These are phyloP conservation scores for Philantomba maxwellii DNA, from an alignment of 2,113 vertebrate genomes.

Conservation along the genomic window DNA sequence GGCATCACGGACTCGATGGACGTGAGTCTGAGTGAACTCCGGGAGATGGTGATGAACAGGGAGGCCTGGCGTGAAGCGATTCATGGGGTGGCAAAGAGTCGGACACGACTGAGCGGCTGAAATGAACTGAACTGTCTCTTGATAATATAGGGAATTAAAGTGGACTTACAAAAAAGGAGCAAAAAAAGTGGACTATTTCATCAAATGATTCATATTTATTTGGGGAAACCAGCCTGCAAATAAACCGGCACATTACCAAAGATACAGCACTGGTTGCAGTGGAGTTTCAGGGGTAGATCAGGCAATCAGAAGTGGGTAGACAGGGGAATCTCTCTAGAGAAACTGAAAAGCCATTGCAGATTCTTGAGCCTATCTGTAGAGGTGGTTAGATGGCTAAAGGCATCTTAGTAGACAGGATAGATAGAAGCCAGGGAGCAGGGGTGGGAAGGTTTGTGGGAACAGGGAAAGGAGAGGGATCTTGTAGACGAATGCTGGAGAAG, in stretches of 20 bases:
- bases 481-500: neutral
- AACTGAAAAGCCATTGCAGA: neutral
- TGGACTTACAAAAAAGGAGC: neutral
- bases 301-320: neutral
- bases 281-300: no score
- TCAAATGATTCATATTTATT: neutral
- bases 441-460: neutral
- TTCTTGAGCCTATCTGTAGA: fast-evolving
- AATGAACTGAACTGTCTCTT: no score
- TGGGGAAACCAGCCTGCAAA: neutral
- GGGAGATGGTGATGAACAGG: no score
- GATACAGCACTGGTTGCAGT: fast-evolving
- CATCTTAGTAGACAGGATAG: neutral
- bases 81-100: no score
- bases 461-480: no score
- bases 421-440: neutral
- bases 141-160: neutral
- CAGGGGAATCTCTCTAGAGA: neutral
- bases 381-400: fast-evolving
- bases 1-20: no score
- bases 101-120: no score
- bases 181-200: neutral
- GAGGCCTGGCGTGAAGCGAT: no score
- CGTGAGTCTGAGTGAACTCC: no score
- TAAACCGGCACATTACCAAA: neutral